These are phyloP conservation scores for Sorex araneus DNA, from an alignment of 2,113 vertebrate species.

Conservation along the genomic window DNA sequence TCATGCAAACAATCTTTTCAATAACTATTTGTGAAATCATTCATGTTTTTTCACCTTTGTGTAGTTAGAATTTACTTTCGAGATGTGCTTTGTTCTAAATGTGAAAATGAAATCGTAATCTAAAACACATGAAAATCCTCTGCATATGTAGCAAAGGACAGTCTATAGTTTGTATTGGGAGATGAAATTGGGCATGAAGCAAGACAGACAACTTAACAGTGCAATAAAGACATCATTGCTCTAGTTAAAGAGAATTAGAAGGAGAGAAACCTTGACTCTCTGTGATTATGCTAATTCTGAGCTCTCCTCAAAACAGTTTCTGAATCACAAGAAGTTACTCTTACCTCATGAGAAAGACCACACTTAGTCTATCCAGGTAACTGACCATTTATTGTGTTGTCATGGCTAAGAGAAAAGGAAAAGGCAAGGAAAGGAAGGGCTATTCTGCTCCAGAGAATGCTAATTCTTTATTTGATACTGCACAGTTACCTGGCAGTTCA, in stretches of 20 bases:
- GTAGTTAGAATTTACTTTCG: conserved; percentile 13
- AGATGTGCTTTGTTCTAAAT: not conserved
- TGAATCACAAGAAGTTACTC: conserved; percentile 21
- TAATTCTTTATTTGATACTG: conserved; percentile 77
- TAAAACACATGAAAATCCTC: not conserved
- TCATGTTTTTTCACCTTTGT: conserved; percentile 7
- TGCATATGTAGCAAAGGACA: not conserved
- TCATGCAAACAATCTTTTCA: not conserved
- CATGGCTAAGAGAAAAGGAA: not conserved
- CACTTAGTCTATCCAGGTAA: conserved; percentile 36
- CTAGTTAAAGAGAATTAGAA: not conserved
- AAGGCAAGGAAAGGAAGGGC: not conserved
- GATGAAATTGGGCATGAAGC: not conserved
- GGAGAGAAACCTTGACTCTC: not conserved
- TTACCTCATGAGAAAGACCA: not conserved
- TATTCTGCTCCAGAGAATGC: conserved; percentile 66
- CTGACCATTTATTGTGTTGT: conserved; percentile 35
- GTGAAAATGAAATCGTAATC: not conserved
- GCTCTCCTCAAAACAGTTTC: not conserved
- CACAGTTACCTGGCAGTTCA: conserved; percentile 68
- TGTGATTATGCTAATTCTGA: not conserved
- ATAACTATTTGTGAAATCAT: not conserved
- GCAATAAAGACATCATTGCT: not conserved
- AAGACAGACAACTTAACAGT: not conserved
- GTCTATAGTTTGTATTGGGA: not conserved